phyloP scores from a whole-genome alignment of 2,113 vertebrate genomes.

The Rhodinocichla rosea region DNA sequence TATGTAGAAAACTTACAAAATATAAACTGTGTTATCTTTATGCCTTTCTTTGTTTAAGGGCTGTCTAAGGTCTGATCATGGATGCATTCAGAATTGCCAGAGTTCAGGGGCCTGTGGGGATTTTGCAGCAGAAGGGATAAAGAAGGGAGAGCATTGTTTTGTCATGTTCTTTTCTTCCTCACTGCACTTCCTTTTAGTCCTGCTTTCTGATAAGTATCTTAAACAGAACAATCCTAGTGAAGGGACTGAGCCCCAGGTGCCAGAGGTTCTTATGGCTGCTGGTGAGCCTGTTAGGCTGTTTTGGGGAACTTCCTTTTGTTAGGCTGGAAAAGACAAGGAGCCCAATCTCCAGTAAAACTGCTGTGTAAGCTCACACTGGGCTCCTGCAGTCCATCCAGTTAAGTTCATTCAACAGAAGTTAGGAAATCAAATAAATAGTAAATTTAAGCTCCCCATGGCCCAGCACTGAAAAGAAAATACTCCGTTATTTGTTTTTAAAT shows the following conservation, averaged over 20 bases:
- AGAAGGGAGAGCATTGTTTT: background rate
- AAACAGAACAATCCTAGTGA: background rate
- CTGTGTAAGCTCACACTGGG: background rate
- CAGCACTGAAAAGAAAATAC: background rate
- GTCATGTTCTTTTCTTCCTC: background rate
- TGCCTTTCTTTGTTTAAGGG: background rate
- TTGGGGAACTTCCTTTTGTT: background rate
- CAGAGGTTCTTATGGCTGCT: background rate
- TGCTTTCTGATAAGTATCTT: background rate
- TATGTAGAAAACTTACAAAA: background rate
- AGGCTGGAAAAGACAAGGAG: background rate
- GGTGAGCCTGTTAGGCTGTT: background rate
- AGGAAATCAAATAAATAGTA: background rate
- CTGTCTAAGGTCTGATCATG: background rate
- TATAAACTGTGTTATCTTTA: background rate
- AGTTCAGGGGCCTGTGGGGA: background rate
- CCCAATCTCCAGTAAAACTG: background rate
- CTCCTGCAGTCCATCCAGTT: background rate
- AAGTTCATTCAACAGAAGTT: background rate
- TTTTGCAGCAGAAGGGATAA: background rate
- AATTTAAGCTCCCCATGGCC: background rate
- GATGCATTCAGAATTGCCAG: background rate
- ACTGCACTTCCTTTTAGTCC: background rate
- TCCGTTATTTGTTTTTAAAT: background rate
- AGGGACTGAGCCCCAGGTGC: background rate